Conservation (phyloP, 2,113 vertebrate species). For the Hemichromis elongatus region DNA sequence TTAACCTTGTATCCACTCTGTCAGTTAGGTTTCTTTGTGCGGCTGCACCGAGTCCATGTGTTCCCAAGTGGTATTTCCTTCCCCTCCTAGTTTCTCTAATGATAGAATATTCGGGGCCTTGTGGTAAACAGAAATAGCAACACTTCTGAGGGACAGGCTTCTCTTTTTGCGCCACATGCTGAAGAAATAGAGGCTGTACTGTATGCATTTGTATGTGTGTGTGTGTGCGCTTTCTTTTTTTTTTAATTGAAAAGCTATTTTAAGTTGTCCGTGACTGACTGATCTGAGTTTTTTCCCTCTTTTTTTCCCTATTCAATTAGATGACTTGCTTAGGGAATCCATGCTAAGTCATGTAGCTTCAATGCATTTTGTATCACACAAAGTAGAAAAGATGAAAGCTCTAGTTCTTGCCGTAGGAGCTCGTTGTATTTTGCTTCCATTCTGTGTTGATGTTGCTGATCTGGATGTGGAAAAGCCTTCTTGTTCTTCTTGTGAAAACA, state of each 20-base stretch:
- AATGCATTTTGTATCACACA: not conserved
- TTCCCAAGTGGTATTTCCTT: slow-evolving; percentile 38
- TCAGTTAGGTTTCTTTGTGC: not conserved
- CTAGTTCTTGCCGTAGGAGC: not conserved
- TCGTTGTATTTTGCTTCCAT: not conserved
- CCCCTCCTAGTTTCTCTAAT: slow-evolving; percentile 45
- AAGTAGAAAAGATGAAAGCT: slow-evolving; percentile 3
- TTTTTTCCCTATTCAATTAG: slow-evolving; percentile 25
- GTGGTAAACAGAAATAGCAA: slow-evolving; percentile 66
- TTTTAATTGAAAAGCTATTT: slow-evolving; percentile 47
- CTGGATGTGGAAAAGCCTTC: not conserved
- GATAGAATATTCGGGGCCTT: slow-evolving; percentile 50
- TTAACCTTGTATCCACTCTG: not conserved
- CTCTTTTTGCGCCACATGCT: slow-evolving; percentile 46
- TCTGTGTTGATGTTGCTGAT: not conserved
- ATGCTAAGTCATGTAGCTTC: not conserved
- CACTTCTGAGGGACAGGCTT: slow-evolving; percentile 50
- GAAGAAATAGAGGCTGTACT: slow-evolving; percentile 54
- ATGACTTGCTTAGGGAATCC: not conserved
- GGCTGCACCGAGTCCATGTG: slow-evolving; percentile 3
- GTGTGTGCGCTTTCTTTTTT: not conserved
- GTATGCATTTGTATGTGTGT: slow-evolving; percentile 5
- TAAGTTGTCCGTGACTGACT: slow-evolving; percentile 20
- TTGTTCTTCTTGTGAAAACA: not conserved
- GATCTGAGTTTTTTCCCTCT: slow-evolving; percentile 13